Evolutionary conservation across 2,888 invertebrate species (phyloP).

Genomic region (Ditylenchus weischeri): DNA sequence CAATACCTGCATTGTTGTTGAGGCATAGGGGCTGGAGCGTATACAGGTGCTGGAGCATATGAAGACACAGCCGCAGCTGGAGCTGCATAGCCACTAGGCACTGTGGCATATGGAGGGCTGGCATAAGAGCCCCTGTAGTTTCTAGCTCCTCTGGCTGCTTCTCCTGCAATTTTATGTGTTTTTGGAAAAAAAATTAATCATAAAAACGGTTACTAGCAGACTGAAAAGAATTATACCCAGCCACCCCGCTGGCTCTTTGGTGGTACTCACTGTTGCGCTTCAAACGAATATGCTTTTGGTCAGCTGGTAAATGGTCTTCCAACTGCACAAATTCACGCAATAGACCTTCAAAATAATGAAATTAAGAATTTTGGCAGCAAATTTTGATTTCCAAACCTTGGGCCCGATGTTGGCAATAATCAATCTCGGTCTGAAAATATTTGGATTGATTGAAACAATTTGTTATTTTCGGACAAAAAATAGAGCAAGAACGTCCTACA

Average conservation of each 20-base stretch:
- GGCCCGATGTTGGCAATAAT: slow-evolving; percentile 2
- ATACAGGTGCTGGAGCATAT: neutral
- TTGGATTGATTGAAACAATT: neutral
- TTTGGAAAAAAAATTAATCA: no score
- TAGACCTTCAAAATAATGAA: no score
- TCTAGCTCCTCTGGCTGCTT: no score
- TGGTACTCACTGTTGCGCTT: slow-evolving; percentile 4
- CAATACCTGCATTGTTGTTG: slow-evolving; percentile 7
- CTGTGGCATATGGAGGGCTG: neutral
- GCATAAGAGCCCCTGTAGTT: no score
- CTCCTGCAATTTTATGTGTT: no score
- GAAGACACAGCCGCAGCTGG: neutral
- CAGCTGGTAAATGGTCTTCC: neutral
- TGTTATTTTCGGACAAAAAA: neutral
- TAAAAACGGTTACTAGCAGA: neutral
- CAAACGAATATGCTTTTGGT: neutral
- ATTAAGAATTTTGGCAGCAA: neutral
- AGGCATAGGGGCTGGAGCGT: slow-evolving; percentile 3
- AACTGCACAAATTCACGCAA: no score
- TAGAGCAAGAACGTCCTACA: no score
- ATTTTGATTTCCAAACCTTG: neutral
- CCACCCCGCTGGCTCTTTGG: slow-evolving; percentile 1
- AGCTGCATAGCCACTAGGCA: neutral
- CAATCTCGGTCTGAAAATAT: slow-evolving; percentile 3
- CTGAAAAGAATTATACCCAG: neutral